Conservation (phyloP, 2,797 vertebrate species). For the Labeo calbasu region DNA sequence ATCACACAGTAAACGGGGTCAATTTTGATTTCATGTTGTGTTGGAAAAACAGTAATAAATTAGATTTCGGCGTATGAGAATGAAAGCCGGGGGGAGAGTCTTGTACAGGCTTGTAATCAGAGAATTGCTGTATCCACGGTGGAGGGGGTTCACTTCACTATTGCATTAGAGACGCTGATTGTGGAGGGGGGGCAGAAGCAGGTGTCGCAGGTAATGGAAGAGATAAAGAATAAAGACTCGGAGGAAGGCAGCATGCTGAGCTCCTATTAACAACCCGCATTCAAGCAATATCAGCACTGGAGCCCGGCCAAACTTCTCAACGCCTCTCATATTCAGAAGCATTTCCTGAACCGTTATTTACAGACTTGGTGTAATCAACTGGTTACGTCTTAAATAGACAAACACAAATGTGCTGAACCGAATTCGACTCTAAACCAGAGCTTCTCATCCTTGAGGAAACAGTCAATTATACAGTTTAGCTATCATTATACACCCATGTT, state of each 20-base stretch:
- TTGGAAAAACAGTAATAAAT: slow-evolving; percentile 7
- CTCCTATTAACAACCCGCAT: slow-evolving; percentile 44
- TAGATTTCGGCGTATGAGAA: slow-evolving; percentile 9
- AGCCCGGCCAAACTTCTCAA: slow-evolving; percentile 28
- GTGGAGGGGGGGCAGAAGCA: slow-evolving; percentile 28
- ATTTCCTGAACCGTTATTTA: slow-evolving; percentile 25
- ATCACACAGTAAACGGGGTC: slow-evolving; percentile 27
- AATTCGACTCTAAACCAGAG: neutral
- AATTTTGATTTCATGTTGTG: slow-evolving; percentile 16
- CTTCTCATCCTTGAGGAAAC: neutral
- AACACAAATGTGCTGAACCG: neutral
- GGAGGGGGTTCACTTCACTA: slow-evolving; percentile 23
- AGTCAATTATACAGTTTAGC: neutral
- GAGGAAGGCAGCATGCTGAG: slow-evolving; percentile 32
- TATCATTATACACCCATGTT: neutral
- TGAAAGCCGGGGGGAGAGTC: slow-evolving; percentile 7
- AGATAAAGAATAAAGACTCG: slow-evolving; percentile 31
- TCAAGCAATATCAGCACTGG: slow-evolving; percentile 43
- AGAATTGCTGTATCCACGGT: neutral
- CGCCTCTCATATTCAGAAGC: slow-evolving; percentile 17
- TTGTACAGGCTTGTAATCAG: slow-evolving; percentile 39
- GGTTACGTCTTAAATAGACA: neutral
- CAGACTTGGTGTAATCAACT: slow-evolving; percentile 29
- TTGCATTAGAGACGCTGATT: slow-evolving; percentile 39
- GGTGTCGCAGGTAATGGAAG: slow-evolving; percentile 50